Evolutionary conservation across 2,888 invertebrate genomes (phyloP).

Genomic region (Glaucopsyche alexis): DNA sequence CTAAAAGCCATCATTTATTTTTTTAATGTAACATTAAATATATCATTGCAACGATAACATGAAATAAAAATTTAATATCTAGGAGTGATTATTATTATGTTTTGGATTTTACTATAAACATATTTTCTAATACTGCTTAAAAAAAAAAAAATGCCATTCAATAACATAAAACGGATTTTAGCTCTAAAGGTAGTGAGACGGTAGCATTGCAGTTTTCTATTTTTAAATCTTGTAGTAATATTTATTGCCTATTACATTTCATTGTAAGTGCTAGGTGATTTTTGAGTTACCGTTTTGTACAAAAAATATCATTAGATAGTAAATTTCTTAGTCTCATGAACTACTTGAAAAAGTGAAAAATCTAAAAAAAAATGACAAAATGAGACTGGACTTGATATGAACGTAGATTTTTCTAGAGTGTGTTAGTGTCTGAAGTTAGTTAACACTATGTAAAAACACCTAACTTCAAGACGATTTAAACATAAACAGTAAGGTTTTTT

Average conservation of each 20-base stretch:
- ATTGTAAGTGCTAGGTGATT: constrained; percentile 53
- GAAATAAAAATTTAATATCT: not conserved
- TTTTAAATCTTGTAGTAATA: constrained; percentile 58
- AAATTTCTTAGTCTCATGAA: constrained; percentile 34
- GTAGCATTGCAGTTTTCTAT: constrained; percentile 52
- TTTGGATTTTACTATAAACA: not conserved
- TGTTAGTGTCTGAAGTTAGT: not conserved
- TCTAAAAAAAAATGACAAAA: not conserved
- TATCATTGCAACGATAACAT: not conserved
- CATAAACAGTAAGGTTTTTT: constrained; percentile 31
- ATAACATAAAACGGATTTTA: constrained; percentile 24
- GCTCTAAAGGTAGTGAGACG: constrained; percentile 45
- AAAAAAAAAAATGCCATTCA: constrained; percentile 6
- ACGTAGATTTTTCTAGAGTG: constrained; percentile 19
- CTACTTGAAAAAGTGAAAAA: constrained; percentile 12
- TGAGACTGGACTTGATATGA: constrained; percentile 17
- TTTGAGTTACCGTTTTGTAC: constrained; percentile 47
- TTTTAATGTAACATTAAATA: not conserved
- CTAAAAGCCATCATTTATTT: constrained; percentile 1
- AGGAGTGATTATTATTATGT: not conserved
- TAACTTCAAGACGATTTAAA: not conserved
- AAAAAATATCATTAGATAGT: constrained; percentile 34
- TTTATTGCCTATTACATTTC: constrained; percentile 57
- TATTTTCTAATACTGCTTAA: not conserved
- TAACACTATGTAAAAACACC: not conserved